These are phyloP conservation scores for Hylia prasina DNA, from an alignment of 2,113 vertebrate species.

Conservation along the genomic window DNA sequence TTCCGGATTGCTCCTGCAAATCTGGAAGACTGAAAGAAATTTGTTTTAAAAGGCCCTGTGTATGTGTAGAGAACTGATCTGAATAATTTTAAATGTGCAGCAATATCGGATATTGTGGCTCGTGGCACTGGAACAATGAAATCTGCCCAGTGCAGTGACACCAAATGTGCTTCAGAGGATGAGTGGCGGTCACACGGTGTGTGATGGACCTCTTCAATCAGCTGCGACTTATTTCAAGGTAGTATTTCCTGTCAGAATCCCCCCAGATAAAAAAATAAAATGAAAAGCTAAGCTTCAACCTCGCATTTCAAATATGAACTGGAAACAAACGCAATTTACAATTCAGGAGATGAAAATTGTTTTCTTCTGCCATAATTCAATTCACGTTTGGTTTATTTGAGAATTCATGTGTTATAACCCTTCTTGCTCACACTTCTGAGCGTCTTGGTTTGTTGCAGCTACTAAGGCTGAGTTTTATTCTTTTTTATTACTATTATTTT, in stretches of 20 bases:
- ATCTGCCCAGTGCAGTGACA: not conserved
- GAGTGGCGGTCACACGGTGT: not conserved
- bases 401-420: not conserved
- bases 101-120: not conserved
- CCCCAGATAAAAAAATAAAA: conserved; percentile 17
- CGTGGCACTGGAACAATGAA: not conserved
- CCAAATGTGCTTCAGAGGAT: not conserved
- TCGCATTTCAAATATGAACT: conserved; percentile 9
- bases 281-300: not conserved
- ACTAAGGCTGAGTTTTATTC: not conserved
- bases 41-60: not conserved
- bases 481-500: not conserved
- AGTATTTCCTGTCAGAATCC: not conserved
- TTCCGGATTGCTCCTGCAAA: not conserved
- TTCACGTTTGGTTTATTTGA: conserved; percentile 39
- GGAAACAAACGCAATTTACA: conserved; percentile 27
- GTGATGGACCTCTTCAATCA: not conserved
- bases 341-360: conserved; percentile 1
- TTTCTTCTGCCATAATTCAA: conserved; percentile 35
- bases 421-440: not conserved
- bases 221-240: not conserved
- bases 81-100: not conserved
- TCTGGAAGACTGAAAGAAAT: not conserved
- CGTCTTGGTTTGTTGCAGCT: not conserved
- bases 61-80: not conserved